Evolutionary conservation across 2,113 vertebrate genomes (phyloP).

Genomic region (Ceratotherium simum): DNA sequence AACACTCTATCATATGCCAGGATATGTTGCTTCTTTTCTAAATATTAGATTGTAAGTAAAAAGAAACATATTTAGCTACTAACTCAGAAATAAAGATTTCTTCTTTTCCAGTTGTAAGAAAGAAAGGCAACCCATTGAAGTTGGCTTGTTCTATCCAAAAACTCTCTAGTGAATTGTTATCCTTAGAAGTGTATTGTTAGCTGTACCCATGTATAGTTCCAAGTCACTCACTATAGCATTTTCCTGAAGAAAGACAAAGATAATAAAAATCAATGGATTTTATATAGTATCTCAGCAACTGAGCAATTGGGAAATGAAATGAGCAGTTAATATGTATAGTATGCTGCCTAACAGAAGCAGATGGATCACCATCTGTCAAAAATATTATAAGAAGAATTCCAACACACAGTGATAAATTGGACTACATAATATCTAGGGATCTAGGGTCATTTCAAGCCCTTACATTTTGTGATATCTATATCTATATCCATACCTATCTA

Average conservation of each 20-base stretch:
- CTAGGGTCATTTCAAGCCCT: background rate
- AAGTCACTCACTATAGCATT: background rate
- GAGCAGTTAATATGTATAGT: background rate
- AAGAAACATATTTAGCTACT: background rate
- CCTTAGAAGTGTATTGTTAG: background rate
- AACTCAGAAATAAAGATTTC: background rate
- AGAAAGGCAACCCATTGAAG: background rate
- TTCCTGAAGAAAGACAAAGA: background rate
- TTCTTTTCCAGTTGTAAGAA: background rate
- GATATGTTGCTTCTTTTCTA: background rate
- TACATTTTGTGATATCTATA: background rate
- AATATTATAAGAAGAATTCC: background rate
- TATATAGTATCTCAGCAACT: background rate
- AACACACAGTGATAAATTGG: background rate
- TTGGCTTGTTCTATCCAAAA: background rate
- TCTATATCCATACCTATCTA: no score
- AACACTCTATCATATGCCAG: background rate
- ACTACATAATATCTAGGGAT: background rate
- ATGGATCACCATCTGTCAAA: constrained; percentile 52
- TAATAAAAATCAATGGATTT: constrained; percentile 35
- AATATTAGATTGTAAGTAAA: background rate
- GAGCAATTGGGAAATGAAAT: background rate
- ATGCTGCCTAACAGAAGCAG: background rate
- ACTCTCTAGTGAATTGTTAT: background rate
- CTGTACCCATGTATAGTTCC: background rate